A percentile compares a stretch with the other conserved stretches of the same genome.
Evolutionary conservation across 2,113 vertebrate species (phyloP).

Genomic region (Phyllostomus discolor): DNA sequence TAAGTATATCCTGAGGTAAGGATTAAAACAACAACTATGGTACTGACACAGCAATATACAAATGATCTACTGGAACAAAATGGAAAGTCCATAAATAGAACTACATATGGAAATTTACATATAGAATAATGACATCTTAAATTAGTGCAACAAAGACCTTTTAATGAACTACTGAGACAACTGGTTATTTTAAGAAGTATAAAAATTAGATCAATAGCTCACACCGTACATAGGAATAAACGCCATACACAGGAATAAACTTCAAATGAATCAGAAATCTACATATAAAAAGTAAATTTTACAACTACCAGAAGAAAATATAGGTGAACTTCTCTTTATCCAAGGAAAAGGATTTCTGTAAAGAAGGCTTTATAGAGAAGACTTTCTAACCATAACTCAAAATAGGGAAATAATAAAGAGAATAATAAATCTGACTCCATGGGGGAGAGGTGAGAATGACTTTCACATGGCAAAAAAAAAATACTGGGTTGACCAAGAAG

Average conservation of each 20-base stretch:
- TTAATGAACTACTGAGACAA: background rate
- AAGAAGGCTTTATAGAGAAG: background rate
- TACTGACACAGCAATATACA: background rate
- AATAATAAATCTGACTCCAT: background rate
- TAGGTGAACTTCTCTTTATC: background rate
- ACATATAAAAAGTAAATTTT: background rate
- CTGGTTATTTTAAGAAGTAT: background rate
- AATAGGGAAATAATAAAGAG: background rate
- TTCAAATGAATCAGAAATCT: background rate
- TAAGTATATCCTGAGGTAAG: no score
- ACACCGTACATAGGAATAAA: background rate
- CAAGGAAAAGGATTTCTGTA: background rate
- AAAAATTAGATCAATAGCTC: constrained; percentile 27
- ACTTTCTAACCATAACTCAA: background rate
- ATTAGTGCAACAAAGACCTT: background rate
- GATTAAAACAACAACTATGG: background rate
- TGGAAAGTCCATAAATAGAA: background rate
- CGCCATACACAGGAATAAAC: background rate
- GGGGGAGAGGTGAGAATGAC: background rate
- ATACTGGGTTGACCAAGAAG: no score
- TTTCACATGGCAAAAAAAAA: background rate
- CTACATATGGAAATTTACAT: background rate
- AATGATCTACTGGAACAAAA: background rate
- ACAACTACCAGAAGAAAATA: background rate
- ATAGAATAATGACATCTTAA: background rate